A percentile compares a stretch with the other conserved stretches of the same genome.
Conservation (phyloP, 2,888 invertebrate species). For the Alcis repandata region DNA sequence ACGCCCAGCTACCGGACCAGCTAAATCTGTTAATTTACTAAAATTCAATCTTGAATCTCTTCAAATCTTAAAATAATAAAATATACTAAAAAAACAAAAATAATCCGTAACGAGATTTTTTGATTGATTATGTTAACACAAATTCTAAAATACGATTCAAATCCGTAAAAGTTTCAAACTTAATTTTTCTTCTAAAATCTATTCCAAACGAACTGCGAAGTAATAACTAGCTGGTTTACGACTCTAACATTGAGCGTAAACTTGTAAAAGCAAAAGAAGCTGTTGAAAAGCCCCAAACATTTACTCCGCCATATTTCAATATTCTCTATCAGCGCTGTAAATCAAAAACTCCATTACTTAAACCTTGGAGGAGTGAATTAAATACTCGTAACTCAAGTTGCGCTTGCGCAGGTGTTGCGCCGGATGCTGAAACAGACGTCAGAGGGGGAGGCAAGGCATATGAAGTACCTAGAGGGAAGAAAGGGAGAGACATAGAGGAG, state of each 20-base stretch:
- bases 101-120: too few relatives aligned
- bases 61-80: too few relatives aligned
- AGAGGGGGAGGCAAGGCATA: constrained; percentile 42
- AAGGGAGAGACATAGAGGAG: too few relatives aligned
- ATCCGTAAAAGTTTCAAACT: not conserved
- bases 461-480: constrained; percentile 37
- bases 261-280: constrained; percentile 20
- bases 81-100: too few relatives aligned
- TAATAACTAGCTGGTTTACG: constrained; percentile 11
- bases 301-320: constrained; percentile 63
- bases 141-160: too few relatives aligned
- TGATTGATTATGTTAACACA: too few relatives aligned
- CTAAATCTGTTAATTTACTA: too few relatives aligned
- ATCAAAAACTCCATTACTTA: constrained; percentile 75
- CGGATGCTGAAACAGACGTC: constrained; percentile 77
- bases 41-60: too few relatives aligned
- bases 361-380: constrained; percentile 74
- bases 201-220: not conserved
- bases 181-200: not conserved
- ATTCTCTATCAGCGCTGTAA: constrained; percentile 65
- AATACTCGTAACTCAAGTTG: constrained; percentile 76
- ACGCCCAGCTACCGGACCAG: too few relatives aligned
- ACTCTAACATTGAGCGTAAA: constrained; percentile 17
- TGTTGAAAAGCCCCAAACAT: constrained; percentile 33
- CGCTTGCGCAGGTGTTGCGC: constrained; percentile 82